Evolutionary conservation across 2,888 invertebrate species (phyloP).

Genomic region (Ferrisia virgata): DNA sequence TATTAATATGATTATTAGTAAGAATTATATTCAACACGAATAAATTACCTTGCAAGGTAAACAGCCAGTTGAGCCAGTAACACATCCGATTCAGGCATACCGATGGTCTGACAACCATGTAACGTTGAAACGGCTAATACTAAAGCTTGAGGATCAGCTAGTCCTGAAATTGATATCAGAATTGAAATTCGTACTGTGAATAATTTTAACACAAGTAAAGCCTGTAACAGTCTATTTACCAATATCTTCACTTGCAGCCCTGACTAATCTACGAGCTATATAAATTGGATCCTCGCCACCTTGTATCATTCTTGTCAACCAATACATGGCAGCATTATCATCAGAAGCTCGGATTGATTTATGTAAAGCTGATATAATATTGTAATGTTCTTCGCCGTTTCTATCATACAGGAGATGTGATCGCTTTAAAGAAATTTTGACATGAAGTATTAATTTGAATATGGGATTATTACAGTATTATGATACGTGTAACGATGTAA

Average conservation of each 20-base stretch:
- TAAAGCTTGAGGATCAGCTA: constrained; percentile 65
- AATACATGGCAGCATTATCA: constrained; percentile 76
- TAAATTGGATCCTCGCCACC: constrained; percentile 78
- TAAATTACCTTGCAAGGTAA: constrained; percentile 61
- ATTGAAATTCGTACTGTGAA: not conserved
- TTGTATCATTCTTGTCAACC: constrained; percentile 73
- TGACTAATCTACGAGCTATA: constrained; percentile 70
- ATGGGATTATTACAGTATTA: no score
- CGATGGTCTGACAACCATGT: constrained; percentile 75
- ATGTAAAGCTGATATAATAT: constrained; percentile 76
- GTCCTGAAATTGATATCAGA: constrained; percentile 55
- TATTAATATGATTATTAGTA: not conserved
- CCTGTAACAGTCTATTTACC: constrained; percentile 56
- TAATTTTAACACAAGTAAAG: not conserved
- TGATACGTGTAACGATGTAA: not conserved
- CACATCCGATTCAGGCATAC: constrained; percentile 79
- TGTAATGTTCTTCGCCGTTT: constrained; percentile 79
- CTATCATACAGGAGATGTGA: constrained; percentile 75
- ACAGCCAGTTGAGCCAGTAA: constrained; percentile 73
- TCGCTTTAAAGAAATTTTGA: constrained; percentile 56
- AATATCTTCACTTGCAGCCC: constrained; percentile 75
- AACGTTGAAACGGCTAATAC: constrained; percentile 69
- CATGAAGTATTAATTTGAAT: no score
- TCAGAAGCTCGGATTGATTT: constrained; percentile 79
- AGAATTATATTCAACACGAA: not conserved